phyloP scores from a whole-genome alignment of 2,113 vertebrate genomes.

The Chlorodrepanis virens region DNA sequence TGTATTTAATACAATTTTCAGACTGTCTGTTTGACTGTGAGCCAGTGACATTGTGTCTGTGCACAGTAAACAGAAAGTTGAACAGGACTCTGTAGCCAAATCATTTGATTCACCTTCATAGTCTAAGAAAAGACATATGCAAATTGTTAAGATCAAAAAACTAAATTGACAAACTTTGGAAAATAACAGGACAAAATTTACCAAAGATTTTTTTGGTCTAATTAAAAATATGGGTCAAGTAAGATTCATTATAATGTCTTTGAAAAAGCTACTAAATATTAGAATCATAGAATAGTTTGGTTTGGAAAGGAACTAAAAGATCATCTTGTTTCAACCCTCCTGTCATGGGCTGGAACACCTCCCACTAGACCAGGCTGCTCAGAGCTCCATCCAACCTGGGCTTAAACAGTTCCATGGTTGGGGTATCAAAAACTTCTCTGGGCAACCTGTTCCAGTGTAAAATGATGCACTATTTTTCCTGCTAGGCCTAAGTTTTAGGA shows the following conservation, averaged over 20 bases:
- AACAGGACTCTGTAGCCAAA: background rate
- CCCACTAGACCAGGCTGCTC: background rate
- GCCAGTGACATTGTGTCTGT: background rate
- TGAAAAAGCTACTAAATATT: background rate
- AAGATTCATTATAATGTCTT: background rate
- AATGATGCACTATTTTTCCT: background rate
- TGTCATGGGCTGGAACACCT: background rate
- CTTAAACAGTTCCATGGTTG: background rate
- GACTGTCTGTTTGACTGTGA: background rate
- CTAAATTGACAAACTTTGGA: background rate
- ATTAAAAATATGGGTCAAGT: background rate
- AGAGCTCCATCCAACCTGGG: background rate
- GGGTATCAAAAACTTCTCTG: background rate
- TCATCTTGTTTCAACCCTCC: background rate
- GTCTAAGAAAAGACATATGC: background rate
- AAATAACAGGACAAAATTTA: background rate
- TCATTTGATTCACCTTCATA: background rate
- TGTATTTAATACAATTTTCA: constrained; percentile 41
- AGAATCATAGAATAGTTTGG: background rate
- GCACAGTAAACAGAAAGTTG: background rate
- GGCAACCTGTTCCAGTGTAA: background rate
- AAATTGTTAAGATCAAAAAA: background rate
- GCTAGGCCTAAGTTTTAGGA: background rate
- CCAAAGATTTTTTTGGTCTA: background rate
- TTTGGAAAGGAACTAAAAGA: background rate